Conservation (phyloP, 2,797 vertebrate genomes). For the Brachyrhaphis roseni region DNA sequence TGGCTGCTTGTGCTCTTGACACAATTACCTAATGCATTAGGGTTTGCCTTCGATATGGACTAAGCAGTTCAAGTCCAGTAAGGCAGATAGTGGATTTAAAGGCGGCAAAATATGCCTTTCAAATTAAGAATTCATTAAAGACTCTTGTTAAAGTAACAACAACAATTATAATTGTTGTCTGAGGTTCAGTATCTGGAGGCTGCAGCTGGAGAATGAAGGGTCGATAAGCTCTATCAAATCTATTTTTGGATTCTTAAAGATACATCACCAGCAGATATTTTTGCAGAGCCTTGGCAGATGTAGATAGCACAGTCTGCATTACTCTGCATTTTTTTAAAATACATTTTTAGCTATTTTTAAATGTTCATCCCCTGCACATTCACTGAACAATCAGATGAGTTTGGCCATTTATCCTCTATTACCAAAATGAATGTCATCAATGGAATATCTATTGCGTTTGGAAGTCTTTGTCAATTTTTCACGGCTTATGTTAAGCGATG, state of each 20-base stretch:
- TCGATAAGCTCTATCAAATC: constrained; percentile 18
- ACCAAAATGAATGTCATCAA: constrained; percentile 6
- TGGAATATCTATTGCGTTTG: constrained; percentile 21
- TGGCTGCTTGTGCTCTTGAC: constrained; percentile 17
- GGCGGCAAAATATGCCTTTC: constrained; percentile 46
- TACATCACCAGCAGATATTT: constrained; percentile 59
- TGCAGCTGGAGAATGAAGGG: constrained; percentile 4
- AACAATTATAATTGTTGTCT: constrained; percentile 69
- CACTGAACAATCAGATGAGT: constrained; percentile 29
- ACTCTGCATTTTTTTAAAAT: neutral
- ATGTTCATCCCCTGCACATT: neutral
- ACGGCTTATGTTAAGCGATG: neutral
- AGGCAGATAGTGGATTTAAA: constrained; percentile 26
- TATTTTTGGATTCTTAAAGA: constrained; percentile 63
- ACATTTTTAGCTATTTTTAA: constrained; percentile 19
- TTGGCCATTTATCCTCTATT: constrained; percentile 1
- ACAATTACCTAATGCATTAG: constrained; percentile 42
- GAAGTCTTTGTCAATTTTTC: neutral
- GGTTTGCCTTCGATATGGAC: constrained; percentile 44
- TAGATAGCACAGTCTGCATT: constrained; percentile 21
- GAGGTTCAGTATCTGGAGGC: constrained; percentile 47
- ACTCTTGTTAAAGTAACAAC: constrained; percentile 47
- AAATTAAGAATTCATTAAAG: constrained; percentile 72
- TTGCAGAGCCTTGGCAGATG: constrained; percentile 23
- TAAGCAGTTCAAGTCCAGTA: constrained; percentile 28